Evolutionary conservation across 2,888 invertebrate species (phyloP).

Genomic region (Drosophila kokeensis): DNA sequence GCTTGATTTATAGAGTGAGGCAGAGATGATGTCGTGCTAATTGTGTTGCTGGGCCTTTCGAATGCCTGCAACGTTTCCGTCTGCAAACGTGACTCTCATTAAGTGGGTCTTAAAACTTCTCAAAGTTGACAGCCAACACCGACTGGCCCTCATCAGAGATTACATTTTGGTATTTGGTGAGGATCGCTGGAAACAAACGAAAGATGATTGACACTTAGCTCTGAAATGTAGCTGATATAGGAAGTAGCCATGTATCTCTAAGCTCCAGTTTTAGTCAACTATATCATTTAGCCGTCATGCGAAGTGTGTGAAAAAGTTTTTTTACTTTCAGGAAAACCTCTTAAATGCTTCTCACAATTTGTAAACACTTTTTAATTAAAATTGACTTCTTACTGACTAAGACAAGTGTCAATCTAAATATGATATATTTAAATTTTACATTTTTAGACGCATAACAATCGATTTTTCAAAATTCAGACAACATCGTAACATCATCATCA

Average conservation of each 20-base stretch:
- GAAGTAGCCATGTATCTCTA: background rate
- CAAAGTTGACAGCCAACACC: constrained; percentile 33
- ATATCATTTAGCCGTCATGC: background rate
- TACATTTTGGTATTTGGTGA: background rate
- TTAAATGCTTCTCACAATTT: background rate
- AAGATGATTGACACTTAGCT: background rate
- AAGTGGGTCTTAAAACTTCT: constrained; percentile 28
- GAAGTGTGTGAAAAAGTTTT: background rate
- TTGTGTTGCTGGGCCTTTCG: constrained; percentile 52
- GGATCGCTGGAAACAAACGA: background rate
- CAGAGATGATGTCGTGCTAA: constrained; percentile 68
- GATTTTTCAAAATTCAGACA: background rate
- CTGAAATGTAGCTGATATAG: background rate
- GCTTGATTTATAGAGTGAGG: constrained; percentile 52
- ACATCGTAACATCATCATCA: background rate
- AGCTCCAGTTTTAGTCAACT: background rate
- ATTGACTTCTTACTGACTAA: background rate
- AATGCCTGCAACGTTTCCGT: constrained; percentile 22
- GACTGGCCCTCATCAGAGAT: constrained; percentile 26
- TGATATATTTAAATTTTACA: background rate
- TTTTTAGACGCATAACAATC: background rate
- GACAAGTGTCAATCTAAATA: background rate
- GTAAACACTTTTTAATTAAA: background rate
- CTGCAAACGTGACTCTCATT: constrained; percentile 42
- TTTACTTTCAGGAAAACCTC: background rate